Base-by-base conservation (phyloP, 1,140 invertebrate species). In the Drosophila eugracilis region DNA sequence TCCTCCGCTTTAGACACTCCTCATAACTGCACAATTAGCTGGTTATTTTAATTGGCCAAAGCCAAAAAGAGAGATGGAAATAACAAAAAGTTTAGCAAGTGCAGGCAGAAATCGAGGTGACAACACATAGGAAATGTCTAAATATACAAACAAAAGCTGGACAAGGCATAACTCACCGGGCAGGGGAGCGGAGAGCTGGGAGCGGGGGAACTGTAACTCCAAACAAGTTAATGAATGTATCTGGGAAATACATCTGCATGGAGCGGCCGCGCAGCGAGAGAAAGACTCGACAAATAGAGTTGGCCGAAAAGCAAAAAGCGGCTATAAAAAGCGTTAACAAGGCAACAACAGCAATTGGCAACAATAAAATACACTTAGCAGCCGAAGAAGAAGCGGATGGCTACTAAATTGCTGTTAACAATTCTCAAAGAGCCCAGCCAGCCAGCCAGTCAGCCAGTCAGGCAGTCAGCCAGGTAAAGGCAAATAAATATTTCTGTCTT, bases 161-260 rank as follows among this genome's bases (percentile, higher is more conserved):
- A 65, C 72, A 74, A 80, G 62, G 58, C 73, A 86, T 86, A 85
- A 85, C 81, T 86, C 81, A 86, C 66, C 42, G 26, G 50, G 15
- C n/a, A 48, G 59, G 15, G 60, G 47, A 15, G n/a, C 1, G n/a
- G 30, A 0, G 4, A n/a, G 4, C 26, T 5, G 26, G 26, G 0
- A 44, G 1, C 12, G 5, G 48, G 24, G 10, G 32, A 39, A 26
- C 53, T 52, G 63, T 5, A 48, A 15, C 57, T 74, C 74, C 78
- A 78, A 84, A 83, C 79, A 60, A 84, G 81, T 84, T 85, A 85
- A 85, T 86, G 80, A 85, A 86, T 86, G 80, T 81, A 86, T 85
- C 80, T 81, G 77, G 42, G 30, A 81, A 67, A 85, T 77, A 85
- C 81, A 85, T 85, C 81, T 85, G 80, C 80, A 86, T 84, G 32